Evolutionary conservation across 2,113 vertebrate species (phyloP).

Genomic region (Oncorhynchus clarkii): DNA sequence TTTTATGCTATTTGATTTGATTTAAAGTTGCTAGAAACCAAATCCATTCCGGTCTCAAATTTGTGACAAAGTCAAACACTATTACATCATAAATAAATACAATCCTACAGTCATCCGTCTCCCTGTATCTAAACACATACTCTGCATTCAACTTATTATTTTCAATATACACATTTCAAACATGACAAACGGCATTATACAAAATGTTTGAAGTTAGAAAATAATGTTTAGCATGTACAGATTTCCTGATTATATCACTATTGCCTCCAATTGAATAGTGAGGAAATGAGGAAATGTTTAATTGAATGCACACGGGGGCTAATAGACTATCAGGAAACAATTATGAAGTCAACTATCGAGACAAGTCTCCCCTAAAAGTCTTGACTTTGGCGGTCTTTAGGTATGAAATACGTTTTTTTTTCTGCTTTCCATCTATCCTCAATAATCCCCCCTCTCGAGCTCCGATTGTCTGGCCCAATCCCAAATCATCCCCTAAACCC

Average conservation of each 20-base stretch:
- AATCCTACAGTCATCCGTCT: neutral
- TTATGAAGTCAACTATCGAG: conserved; percentile 59
- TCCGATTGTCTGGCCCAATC: too few relatives aligned
- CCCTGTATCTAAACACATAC: neutral
- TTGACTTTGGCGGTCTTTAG: neutral
- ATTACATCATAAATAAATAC: neutral
- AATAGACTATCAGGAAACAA: conserved; percentile 55
- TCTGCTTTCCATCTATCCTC: too few relatives aligned
- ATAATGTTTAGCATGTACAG: conserved; percentile 33
- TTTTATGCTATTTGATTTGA: neutral
- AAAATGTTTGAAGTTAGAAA: conserved; percentile 15
- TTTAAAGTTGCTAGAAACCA: neutral
- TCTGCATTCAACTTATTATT: neutral
- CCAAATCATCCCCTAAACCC: too few relatives aligned
- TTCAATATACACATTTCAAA: neutral
- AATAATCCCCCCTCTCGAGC: too few relatives aligned
- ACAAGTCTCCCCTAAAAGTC: conserved; percentile 49
- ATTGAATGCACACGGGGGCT: conserved; percentile 41
- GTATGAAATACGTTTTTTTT: neutral
- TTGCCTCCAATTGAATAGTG: conserved; percentile 46
- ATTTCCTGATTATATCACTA: conserved; percentile 25
- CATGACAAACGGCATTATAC: conserved; percentile 28
- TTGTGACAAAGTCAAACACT: too few relatives aligned
- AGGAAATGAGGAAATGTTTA: conserved; percentile 17
- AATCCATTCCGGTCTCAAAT: neutral